phyloP scores from a whole-genome alignment of 2,888 invertebrate genomes.

The Tachina fera region DNA sequence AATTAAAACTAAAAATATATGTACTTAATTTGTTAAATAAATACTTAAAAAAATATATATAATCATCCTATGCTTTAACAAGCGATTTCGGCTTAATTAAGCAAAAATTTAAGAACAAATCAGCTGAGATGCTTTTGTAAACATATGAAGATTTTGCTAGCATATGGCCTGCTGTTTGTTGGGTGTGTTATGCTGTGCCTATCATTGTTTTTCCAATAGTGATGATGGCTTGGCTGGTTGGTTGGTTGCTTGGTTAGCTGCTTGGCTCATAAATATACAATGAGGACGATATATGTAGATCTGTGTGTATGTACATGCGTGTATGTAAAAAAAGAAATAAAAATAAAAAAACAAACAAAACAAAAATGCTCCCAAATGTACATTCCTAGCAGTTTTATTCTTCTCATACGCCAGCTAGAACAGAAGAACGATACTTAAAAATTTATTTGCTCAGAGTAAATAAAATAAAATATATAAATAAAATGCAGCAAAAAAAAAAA shows the following conservation, averaged over 20 bases:
- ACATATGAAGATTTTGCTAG: no score
- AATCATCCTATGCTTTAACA: no score
- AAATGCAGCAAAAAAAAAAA: conserved; percentile 5
- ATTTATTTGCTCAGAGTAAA: conserved; percentile 64
- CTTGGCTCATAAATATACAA: conserved; percentile 67
- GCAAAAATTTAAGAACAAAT: no score
- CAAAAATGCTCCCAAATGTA: conserved; percentile 65
- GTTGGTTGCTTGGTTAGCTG: conserved; percentile 40
- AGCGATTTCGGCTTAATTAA: no score
- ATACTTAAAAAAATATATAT: no score
- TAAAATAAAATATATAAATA: conserved; percentile 54
- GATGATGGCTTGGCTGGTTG: conserved; percentile 3
- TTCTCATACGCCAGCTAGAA: conserved; percentile 46
- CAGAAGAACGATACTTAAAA: conserved; percentile 57
- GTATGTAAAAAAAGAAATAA: not conserved
- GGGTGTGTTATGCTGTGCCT: not conserved
- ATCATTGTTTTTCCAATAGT: no score
- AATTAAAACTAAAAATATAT: no score
- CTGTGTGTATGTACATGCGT: no score
- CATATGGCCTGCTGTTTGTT: conserved; percentile 3
- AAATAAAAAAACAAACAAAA: conserved; percentile 37
- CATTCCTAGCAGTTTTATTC: conserved; percentile 58
- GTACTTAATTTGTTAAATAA: no score
- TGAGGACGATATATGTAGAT: conserved; percentile 37
- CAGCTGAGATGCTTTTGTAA: no score